Evolutionary conservation across 2,797 vertebrate species (phyloP), one percentile per base, ranked within the genome.

Genomic region (Rhynchotus rufescens): DNA sequence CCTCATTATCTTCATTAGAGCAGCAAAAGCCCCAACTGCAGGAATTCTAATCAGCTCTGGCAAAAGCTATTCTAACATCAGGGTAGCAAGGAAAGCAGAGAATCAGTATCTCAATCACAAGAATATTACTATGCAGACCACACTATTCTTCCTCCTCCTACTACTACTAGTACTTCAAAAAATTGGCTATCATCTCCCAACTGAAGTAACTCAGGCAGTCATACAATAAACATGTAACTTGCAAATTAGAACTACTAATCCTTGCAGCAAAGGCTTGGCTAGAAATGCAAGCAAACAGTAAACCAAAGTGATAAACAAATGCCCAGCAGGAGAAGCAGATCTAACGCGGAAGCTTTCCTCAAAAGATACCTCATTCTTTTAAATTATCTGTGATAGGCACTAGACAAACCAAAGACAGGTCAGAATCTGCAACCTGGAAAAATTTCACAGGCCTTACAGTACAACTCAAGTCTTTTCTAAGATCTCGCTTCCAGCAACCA

Each of bases 211-310:
- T 80, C 65, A 77, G 68, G 66, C 34, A 88, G 25, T 49, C 93
- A 60, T 32, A 81, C 32, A 84, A 84, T 21, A 82, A 68, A 23
- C 36, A 91, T 56, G 60, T 80, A 86, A 80, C 16, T 80, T 75
- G 45, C 13, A 85, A 95, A 84, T 80, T 42, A 85, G 45, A 91
- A 57, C 56, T 77, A 73, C 59, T 90, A 85, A 93, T 76, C 69
- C 45, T 75, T 82, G 42, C 10, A 78, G 51, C 15, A 14, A 59
- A 65, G 30, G 30, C 76, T 94, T 80, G 30, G 84, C 30, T 77
- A 28, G 77, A 80, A 57, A 88, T 54, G 22, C 26, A 79, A 88
- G 75, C 32, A 87, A 84, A 86, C 36, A 26, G 47, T 36, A 84
- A n/a, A 84, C 28, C 21, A 92, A 56, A 85, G 86, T 80, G 54